phyloP scores from a whole-genome alignment of 1,140 invertebrate genomes.

The Diachasma alloeum region DNA sequence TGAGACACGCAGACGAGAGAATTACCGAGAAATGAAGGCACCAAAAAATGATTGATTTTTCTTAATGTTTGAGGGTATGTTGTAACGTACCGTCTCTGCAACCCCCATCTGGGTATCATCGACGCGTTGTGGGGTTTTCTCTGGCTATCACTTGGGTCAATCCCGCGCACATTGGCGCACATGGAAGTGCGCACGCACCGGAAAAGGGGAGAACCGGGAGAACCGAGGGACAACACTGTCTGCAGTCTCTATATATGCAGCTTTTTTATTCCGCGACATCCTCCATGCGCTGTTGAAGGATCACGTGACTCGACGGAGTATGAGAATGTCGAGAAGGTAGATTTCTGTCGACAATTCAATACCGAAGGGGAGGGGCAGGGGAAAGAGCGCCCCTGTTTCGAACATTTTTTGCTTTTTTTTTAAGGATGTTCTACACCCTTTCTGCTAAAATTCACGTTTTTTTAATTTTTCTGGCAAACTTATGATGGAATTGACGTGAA shows the following conservation, averaged over 20 bases:
- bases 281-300: neutral
- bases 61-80: neutral
- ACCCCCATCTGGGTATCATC: constrained; percentile 24
- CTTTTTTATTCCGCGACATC: neutral
- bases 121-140: constrained; percentile 6
- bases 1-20: neutral
- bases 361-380: no score
- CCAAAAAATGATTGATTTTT: constrained; percentile 20
- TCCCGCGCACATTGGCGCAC: constrained; percentile 13
- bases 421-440: no score
- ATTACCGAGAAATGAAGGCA: neutral
- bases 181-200: constrained; percentile 7
- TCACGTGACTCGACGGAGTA: neutral
- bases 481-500: no score
- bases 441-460: no score
- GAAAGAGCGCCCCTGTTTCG: no score
- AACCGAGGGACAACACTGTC: neutral
- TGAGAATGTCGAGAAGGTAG: neutral
- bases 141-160: constrained; percentile 1
- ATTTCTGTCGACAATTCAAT: neutral
- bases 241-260: neutral
- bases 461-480: no score
- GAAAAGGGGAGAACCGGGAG: neutral
- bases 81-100: constrained; percentile 25
- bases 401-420: no score